Conservation (phyloP, 2,113 vertebrate genomes). For the Gasterosteus nipponicus region DNA sequence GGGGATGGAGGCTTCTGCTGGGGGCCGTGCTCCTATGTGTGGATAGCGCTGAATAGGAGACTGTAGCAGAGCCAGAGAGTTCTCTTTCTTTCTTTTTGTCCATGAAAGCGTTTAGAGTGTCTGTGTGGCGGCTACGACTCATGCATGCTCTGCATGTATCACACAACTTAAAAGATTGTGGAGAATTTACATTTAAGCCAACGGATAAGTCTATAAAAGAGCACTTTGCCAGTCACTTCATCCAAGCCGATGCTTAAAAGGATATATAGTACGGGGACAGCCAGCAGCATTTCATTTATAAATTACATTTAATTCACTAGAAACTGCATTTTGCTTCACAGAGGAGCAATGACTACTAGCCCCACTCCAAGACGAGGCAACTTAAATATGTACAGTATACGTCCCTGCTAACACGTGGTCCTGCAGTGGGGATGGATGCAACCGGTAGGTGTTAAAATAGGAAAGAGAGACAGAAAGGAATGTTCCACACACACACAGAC, state of each 20-base stretch:
- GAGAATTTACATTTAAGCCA: slow-evolving; percentile 33
- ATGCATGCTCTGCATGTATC: slow-evolving; percentile 24
- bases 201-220: slow-evolving; percentile 38
- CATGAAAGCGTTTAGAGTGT: slow-evolving; percentile 38
- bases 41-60: slow-evolving; percentile 44
- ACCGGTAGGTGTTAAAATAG: not conserved
- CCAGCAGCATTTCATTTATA: not conserved
- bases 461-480: not conserved
- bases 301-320: not conserved
- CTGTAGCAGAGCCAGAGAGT: slow-evolving; percentile 37
- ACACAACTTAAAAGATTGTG: slow-evolving; percentile 29
- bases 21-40: slow-evolving; percentile 46
- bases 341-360: not conserved
- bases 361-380: not conserved
- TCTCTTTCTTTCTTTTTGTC: slow-evolving; percentile 37
- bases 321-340: not conserved
- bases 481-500: not conserved
- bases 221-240: slow-evolving; percentile 21
- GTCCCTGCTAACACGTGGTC: not conserved
- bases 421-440: not conserved
- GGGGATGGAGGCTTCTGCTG: slow-evolving; percentile 51
- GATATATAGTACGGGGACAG: not conserved
- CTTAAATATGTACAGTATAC: not conserved
- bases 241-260: slow-evolving; percentile 1
- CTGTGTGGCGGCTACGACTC: slow-evolving; percentile 43